Base-by-base conservation (phyloP, 1,140 invertebrate species). In the Pentalonia nigronervosa region DNA sequence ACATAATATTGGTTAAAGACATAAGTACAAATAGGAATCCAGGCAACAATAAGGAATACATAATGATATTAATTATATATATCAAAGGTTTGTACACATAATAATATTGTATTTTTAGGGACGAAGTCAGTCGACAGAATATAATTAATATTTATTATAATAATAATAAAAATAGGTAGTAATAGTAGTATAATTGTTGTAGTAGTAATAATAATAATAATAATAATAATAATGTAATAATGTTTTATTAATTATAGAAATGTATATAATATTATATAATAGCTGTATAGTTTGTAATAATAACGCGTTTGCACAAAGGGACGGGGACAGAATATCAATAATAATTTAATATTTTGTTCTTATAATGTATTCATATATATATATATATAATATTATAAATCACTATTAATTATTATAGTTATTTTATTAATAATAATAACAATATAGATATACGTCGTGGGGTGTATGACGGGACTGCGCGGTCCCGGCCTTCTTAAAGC, bases 1-100 rank as follows among this genome's bases (percentile, higher is more conserved):
- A 91, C 60, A 76, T 81, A 20, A 48, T 34, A 91, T 91, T 48
- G 56, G 23, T 81, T 76, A 48, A 91, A 81, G 67, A 84, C 81
- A 20, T 93, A 93, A 84, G 76, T 93, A 93, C 91, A 25, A 93
- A 93, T 93, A 93, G 91, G 91, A 93, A 93, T 93, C 81, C 67
- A 86, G 91, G 48, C 47, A 84, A 84, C 34, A 93, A 86, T 93
- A 92, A 83, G 91, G 91, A 92, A 92, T 92, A 92, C 45, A 50
- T 84, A 81, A 76, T 47, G 76, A 76, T 45, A n/a, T 48, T 91
- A 20, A n/a, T 53, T 11, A 25, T 45, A 45, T 45, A 25, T 48
- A 53, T 84, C 47, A 23, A 30, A 53, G 47, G 67, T 91, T 91
- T 91, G 90, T 91, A 91, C 67, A 91, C 53, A 21, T 67, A 90